A percentile compares a stretch with the other conserved stretches of the same genome.
phyloP scores from a whole-genome alignment of 2,888 invertebrate genomes.

The Incurvaria masculella region DNA sequence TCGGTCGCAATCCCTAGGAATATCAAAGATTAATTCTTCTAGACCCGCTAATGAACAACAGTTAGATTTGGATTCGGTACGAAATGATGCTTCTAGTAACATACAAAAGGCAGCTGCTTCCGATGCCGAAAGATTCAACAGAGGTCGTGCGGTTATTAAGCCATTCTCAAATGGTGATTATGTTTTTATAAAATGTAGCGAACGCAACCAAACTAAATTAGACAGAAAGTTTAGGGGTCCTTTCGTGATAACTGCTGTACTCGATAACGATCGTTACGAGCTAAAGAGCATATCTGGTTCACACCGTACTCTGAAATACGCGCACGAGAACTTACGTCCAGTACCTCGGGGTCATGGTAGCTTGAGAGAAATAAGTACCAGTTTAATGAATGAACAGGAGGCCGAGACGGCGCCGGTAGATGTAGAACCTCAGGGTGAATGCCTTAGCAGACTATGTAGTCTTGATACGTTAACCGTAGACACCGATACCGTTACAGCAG shows the following conservation, averaged over 20 bases:
- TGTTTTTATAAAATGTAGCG: conserved; percentile 3
- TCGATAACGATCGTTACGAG: too few relatives aligned
- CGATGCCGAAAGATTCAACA: neutral
- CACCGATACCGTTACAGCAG: too few relatives aligned
- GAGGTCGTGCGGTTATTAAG: neutral
- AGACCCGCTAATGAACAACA: neutral
- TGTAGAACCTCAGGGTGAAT: too few relatives aligned
- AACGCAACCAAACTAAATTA: conserved; percentile 10
- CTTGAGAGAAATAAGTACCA: conserved; percentile 12
- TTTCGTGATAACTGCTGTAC: conserved; percentile 13
- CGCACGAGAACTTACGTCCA: conserved; percentile 12
- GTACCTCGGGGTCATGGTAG: conserved; percentile 12
- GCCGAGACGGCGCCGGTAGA: too few relatives aligned
- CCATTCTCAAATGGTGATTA: conserved; percentile 3
- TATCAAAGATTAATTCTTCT: neutral
- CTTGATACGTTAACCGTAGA: too few relatives aligned
- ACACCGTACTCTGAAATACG: conserved; percentile 13
- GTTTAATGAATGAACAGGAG: too few relatives aligned
- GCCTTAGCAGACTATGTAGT: too few relatives aligned
- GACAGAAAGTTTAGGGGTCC: conserved; percentile 11
- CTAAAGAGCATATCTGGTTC: too few relatives aligned
- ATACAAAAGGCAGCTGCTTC: neutral
- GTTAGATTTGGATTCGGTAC: neutral
- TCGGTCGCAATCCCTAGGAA: conserved; percentile 1
- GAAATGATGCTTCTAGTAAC: conserved; percentile 1